Base-by-base conservation (phyloP, 2,797 vertebrate species). In the Eleutherodactylus coqui region DNA sequence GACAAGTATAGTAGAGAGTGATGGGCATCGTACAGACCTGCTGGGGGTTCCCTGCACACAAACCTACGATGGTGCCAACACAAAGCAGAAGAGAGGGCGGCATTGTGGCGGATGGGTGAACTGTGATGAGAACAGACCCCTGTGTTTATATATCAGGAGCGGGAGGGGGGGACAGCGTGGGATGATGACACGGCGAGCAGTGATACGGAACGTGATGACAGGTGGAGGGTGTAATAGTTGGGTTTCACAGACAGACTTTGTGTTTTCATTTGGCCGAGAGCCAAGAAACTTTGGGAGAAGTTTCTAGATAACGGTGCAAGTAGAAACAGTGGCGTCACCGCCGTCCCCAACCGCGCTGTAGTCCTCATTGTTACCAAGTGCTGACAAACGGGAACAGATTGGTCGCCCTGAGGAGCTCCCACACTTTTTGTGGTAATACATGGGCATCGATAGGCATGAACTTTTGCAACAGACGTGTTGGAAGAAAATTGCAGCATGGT, bases 21-120 rank as follows among this genome's bases (percentile, higher is more conserved):
- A 38, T 41, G 10, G 36, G 38, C 38, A 70, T 70, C 9, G 3
- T 41, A 73, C 75, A 24, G 41, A 85, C 83, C 83, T 78, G 75
- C 27, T 9, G 58, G 13, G 75, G 75, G 41, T 27, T 55, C 1
- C 55, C 75, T 36, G 60, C 75, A 16, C 75, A 69, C 45, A 78
- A 34, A 14, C 16, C 51, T 9, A 70, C 4, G 24, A 78, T 21
- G 47, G 43, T 24, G 34, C 1, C 17, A 11, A 43, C 41, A 10
- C 43, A 27, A 11, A 70, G 5, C 6, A 85, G 60, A 11, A 69
- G 21, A 2, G 24, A 19, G 45, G 64, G 45, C 5, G 10, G 9
- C 83, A 85, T 85, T 41, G 43, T 76, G 60, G 14, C 21, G 60
- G 29, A 13, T 4, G 49, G 70, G 27, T 38, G 41, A 27, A 49